Evolutionary conservation across 1,140 invertebrate species (phyloP).

Genomic region (Papilio machaon): DNA sequence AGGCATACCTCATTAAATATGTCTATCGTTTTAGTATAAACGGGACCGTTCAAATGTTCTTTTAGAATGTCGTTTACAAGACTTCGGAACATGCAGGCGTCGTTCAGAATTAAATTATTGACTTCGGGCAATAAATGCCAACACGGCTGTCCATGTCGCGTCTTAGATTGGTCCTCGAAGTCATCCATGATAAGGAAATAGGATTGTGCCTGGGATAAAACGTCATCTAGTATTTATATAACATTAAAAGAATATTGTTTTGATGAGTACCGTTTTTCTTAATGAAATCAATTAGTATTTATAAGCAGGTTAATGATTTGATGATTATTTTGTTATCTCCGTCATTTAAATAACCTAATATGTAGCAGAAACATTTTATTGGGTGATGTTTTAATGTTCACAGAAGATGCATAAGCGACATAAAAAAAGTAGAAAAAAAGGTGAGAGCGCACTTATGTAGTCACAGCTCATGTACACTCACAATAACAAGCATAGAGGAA

Average conservation of each 20-base stretch:
- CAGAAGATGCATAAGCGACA: too few species aligned
- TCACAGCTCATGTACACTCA: too few species aligned
- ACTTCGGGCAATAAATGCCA: conserved; percentile 93
- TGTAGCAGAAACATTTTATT: too few species aligned
- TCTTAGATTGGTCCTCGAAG: conserved; percentile 93
- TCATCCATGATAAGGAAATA: conserved; percentile 95
- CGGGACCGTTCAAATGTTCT: conserved; percentile 88
- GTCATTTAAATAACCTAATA: too few species aligned
- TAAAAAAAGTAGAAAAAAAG: too few species aligned
- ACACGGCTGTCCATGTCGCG: conserved; percentile 91
- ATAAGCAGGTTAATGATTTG: too few species aligned
- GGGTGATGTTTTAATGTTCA: too few species aligned
- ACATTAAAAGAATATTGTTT: conserved; percentile 87
- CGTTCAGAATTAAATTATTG: conserved; percentile 93
- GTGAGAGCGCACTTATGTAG: too few species aligned
- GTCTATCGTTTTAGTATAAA: conserved; percentile 89
- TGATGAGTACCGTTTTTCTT: conserved; percentile 80
- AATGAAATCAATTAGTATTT: neutral
- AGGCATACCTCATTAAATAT: conserved; percentile 90
- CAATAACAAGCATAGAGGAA: too few species aligned
- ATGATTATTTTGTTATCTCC: too few species aligned
- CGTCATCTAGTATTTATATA: neutral
- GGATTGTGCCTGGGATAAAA: conserved; percentile 86
- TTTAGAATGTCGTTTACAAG: conserved; percentile 88
- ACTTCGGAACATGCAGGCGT: conserved; percentile 81